Percentiles rank a stretch among this genome's conserved stretches.
phyloP scores from a whole-genome alignment of 2,888 invertebrate genomes.

The Dolomedes plantarius region DNA sequence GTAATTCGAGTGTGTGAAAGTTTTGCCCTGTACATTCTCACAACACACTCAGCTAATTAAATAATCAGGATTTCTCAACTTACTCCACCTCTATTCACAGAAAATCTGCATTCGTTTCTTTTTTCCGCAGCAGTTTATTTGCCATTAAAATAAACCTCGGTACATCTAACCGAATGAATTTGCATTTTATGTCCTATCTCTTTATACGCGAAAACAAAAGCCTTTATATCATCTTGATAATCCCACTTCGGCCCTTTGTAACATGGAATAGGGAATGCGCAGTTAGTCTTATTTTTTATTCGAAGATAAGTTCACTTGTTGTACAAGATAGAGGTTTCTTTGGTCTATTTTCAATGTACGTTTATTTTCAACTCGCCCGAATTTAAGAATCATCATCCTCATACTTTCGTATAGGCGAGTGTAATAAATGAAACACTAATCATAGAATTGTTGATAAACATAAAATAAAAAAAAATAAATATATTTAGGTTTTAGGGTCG shows the following conservation, averaged over 20 bases:
- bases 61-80: constrained; percentile 4
- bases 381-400: too few relatives aligned
- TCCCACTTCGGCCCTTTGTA: constrained; percentile 37
- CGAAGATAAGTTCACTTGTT: background rate
- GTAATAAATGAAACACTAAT: too few relatives aligned
- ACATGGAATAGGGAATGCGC: constrained; percentile 36
- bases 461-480: too few relatives aligned
- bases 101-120: background rate
- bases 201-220: constrained; percentile 53
- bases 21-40: constrained; percentile 26
- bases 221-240: constrained; percentile 38
- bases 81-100: constrained; percentile 1
- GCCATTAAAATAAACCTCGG: constrained; percentile 31
- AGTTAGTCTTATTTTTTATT: constrained; percentile 31
- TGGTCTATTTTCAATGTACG: background rate
- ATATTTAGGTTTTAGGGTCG: too few relatives aligned
- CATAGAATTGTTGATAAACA: too few relatives aligned
- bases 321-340: too few relatives aligned
- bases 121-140: background rate
- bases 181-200: constrained; percentile 27
- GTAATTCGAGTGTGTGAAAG: constrained; percentile 19
- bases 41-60: constrained; percentile 22
- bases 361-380: too few relatives aligned
- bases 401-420: too few relatives aligned
- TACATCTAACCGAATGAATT: constrained; percentile 29